Base-by-base conservation (phyloP, 2,797 vertebrate genomes). In the Poeciliopsis presidionis region DNA sequence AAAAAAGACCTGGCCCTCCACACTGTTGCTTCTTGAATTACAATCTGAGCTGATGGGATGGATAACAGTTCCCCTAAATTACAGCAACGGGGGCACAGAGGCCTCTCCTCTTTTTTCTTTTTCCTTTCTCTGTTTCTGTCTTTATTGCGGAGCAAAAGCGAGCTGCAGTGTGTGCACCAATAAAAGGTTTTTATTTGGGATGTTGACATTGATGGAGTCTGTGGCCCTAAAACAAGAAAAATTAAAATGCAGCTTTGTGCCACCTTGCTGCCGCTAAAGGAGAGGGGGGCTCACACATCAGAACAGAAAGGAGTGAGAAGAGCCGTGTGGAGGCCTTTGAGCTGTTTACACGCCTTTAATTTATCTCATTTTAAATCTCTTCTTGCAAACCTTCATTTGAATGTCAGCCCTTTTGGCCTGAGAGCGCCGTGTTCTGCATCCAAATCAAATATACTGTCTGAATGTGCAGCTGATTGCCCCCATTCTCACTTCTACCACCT, bases 21-120 rank as follows among this genome's bases (percentile, higher is more conserved):
- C 92, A 91, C 90, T 94, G 94, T 93, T 95, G 94, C 94, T 95
- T 95, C 93, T 95, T 96, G 95, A 96, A 96, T 95, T 95, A 96
- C 95, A 96, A 94, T 95, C 94, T 88, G 91, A 91, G 93, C 89
- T 93, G 94, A 96, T 96, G 94, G 94, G 91, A 87, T 46, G 90
- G 94, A 95, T 95, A 94, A 94, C 93, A 93, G 93, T 81, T 85
- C 84, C 91, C 41, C 93, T 94, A 94, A 96, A 95, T 96, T 95
- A 95, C 89, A 94, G 92, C 91, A 85, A 86, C 85, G 76, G 88
- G 89, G 92, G 89, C 90, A 86, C 79, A 55, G 78, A 84, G 90
- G 85, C 87, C 86, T 82, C 88, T 83, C 22, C 28, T 14, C 0
- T 5, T 82, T 18, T 25, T 88, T 77, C 78, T 33, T 18, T 25